phyloP scores from a whole-genome alignment of 2,888 invertebrate genomes.

The Sisyra terminalis region DNA sequence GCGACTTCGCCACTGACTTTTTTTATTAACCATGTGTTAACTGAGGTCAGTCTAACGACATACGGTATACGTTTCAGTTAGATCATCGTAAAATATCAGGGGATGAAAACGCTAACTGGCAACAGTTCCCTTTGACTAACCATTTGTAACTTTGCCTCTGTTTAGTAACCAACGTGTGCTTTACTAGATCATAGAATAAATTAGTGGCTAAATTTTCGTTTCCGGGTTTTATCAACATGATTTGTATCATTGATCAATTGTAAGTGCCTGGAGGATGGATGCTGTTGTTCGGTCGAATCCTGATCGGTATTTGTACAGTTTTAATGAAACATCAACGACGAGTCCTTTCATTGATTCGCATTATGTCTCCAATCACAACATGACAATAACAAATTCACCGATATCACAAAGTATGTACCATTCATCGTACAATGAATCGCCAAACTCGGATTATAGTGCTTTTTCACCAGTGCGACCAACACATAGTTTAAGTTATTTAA shows the following conservation, averaged over 20 bases:
- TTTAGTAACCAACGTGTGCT: too few species aligned
- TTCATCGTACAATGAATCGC: background rate
- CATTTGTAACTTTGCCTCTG: too few species aligned
- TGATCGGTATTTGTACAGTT: background rate
- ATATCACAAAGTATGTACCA: background rate
- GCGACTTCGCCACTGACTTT: conserved; percentile 6
- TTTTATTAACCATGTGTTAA: conserved; percentile 8
- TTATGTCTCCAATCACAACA: background rate
- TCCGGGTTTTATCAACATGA: background rate
- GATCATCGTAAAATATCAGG: too few species aligned
- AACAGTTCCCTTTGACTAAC: too few species aligned
- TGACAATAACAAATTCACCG: conserved; percentile 1
- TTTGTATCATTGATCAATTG: background rate
- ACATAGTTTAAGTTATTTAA: too few species aligned
- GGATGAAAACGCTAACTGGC: too few species aligned
- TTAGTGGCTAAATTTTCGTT: too few species aligned
- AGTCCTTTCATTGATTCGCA: background rate
- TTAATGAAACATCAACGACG: background rate
- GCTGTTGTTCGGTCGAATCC: background rate
- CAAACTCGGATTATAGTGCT: conserved; percentile 1
- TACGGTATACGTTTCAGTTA: conserved; percentile 1
- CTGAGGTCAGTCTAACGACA: conserved; percentile 8
- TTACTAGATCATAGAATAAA: too few species aligned
- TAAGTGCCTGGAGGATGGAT: background rate
- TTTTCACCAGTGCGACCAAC: conserved; percentile 1